These are phyloP conservation scores for Argynnis bischoffii DNA, from an alignment of 2,888 invertebrate genomes.

Conservation along the genomic window DNA sequence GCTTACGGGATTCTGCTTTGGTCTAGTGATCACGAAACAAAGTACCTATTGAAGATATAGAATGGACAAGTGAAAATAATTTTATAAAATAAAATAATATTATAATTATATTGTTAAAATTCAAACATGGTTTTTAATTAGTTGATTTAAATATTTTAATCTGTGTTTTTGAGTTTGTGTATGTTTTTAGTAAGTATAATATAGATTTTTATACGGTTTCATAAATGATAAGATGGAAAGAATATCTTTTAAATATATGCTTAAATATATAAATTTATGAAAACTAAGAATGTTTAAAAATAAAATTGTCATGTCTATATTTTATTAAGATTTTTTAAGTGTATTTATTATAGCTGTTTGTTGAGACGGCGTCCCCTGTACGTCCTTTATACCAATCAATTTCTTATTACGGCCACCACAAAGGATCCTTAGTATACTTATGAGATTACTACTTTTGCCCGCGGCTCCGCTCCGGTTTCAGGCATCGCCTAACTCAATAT, in stretches of 20 bases:
- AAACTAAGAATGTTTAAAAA: background rate
- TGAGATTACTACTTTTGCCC: slow-evolving; percentile 2
- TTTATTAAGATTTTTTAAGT: slow-evolving; percentile 43
- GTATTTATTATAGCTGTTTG: slow-evolving; percentile 50
- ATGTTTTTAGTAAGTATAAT: background rate
- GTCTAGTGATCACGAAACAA: slow-evolving; percentile 57
- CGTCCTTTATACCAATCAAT: slow-evolving; percentile 42
- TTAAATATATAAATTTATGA: too few relatives aligned
- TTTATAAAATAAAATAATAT: slow-evolving; percentile 8
- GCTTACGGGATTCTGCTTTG: slow-evolving; percentile 55
- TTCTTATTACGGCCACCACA: slow-evolving; percentile 35
- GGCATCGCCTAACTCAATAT: too few relatives aligned
- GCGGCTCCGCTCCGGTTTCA: background rate
- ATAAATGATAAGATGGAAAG: too few relatives aligned
- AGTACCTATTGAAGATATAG: slow-evolving; percentile 42
- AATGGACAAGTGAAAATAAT: slow-evolving; percentile 34
- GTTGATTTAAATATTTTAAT: too few relatives aligned
- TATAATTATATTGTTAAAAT: too few relatives aligned
- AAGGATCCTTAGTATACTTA: slow-evolving; percentile 26
- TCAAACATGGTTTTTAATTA: too few relatives aligned
- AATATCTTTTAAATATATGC: too few relatives aligned
- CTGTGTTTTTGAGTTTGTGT: background rate
- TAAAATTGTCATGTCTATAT: slow-evolving; percentile 28
- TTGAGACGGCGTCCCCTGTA: slow-evolving; percentile 42
- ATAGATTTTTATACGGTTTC: too few relatives aligned